These are phyloP conservation scores for Nyctalus aviator DNA, from an alignment of 2,797 vertebrate genomes.

Conservation along the genomic window DNA sequence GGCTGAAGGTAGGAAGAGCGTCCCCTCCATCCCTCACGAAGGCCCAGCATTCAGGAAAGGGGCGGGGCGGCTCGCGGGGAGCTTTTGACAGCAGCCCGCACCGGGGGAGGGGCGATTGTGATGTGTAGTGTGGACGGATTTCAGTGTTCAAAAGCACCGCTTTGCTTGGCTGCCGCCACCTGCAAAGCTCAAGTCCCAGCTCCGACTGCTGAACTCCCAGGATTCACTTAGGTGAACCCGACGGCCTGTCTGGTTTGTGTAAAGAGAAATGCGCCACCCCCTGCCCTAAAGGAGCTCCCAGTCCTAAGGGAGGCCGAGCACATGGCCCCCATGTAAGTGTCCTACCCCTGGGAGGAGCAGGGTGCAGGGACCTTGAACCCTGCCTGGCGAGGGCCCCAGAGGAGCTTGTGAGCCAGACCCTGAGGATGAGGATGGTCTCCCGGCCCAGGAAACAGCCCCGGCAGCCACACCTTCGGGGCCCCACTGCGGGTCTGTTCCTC, in stretches of 20 bases:
- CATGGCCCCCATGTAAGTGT: not conserved
- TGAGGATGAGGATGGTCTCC: not conserved
- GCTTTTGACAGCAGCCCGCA: not conserved
- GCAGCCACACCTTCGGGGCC: not conserved
- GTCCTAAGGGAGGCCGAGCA: not conserved
- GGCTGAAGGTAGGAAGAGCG: constrained; percentile 93
- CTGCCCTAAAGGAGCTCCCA: not conserved
- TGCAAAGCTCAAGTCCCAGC: not conserved
- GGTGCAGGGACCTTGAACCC: fast-evolving
- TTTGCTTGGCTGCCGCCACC: not conserved
- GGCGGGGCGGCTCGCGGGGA: not conserved
- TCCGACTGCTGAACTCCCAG: not conserved
- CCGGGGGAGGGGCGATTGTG: not conserved
- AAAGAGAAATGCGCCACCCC: not conserved
- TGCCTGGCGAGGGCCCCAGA: not conserved
- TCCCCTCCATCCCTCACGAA: not conserved
- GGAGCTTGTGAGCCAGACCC: not conserved
- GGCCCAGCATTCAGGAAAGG: not conserved
- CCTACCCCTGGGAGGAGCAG: not conserved
- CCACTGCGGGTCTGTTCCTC: not conserved
- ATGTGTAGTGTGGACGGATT: not conserved
- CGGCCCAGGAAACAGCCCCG: not conserved
- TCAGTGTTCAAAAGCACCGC: not conserved
- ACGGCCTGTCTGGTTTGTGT: not conserved
- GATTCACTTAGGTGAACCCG: not conserved